These are phyloP conservation scores for Nycticebus coucang DNA, from an alignment of 2,113 vertebrate species.

Conservation along the genomic window DNA sequence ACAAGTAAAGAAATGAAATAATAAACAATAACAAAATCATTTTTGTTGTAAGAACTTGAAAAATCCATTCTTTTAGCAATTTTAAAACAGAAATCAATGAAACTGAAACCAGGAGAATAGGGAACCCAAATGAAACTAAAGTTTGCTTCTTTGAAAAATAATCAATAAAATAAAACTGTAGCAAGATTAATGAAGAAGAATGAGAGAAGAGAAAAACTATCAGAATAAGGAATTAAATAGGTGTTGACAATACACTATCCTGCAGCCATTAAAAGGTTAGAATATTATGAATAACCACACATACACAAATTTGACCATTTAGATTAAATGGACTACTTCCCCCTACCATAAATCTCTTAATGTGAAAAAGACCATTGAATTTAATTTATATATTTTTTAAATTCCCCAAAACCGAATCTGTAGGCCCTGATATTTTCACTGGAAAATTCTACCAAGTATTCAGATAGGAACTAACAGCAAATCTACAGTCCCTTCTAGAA, in stretches of 20 bases:
- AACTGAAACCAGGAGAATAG: neutral
- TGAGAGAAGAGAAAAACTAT: neutral
- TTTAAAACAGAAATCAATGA: neutral
- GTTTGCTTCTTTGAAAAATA: neutral
- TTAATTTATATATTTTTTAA: neutral
- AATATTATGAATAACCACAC: neutral
- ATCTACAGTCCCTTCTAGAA: neutral
- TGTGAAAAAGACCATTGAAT: neutral
- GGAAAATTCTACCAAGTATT: neutral
- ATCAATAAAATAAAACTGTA: neutral
- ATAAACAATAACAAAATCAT: neutral
- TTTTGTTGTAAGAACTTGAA: neutral
- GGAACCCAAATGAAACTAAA: neutral
- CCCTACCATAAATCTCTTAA: neutral
- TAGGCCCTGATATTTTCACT: neutral
- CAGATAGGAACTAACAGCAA: neutral
- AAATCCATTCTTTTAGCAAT: neutral
- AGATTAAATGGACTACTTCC: neutral
- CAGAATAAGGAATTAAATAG: neutral
- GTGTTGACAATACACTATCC: neutral
- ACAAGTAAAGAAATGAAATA: slow-evolving; percentile 1
- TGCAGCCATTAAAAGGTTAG: neutral
- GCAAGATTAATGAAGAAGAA: neutral
- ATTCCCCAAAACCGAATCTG: neutral
- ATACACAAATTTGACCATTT: neutral